Conservation (phyloP, 2,888 invertebrate genomes). For the Hypselothyrea guttata region DNA sequence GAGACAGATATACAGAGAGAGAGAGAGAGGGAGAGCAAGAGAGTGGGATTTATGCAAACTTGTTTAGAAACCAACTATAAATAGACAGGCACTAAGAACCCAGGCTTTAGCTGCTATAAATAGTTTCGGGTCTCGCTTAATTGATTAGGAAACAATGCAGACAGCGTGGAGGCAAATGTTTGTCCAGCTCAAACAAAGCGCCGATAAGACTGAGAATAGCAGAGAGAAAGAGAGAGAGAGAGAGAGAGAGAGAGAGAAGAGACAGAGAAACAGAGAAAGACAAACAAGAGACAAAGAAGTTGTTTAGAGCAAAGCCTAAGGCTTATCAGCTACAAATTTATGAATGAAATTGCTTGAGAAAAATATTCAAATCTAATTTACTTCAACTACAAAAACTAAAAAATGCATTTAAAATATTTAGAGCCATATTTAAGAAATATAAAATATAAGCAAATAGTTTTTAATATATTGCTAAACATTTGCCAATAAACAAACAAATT, state of each 20-base stretch:
- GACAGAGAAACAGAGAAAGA: background rate
- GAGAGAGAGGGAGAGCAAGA: background rate
- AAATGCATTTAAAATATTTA: too few relatives aligned
- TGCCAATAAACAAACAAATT: too few relatives aligned
- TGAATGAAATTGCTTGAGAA: conserved; percentile 31
- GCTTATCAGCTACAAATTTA: conserved; percentile 27
- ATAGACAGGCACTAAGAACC: conserved; percentile 21
- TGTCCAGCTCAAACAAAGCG: conserved; percentile 31
- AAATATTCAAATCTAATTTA: too few relatives aligned
- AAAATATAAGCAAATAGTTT: too few relatives aligned
- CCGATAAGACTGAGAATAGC: conserved; percentile 27
- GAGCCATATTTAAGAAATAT: too few relatives aligned
- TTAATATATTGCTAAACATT: too few relatives aligned
- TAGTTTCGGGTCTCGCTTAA: conserved; percentile 34
- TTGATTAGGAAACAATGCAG: conserved; percentile 34
- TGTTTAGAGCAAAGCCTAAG: background rate
- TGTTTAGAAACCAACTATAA: conserved; percentile 11
- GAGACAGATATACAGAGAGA: too few relatives aligned
- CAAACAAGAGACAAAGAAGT: background rate
- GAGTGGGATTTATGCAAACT: conserved; percentile 13
- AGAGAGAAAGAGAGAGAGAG: background rate
- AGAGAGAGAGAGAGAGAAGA: background rate
- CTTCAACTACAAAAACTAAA: too few relatives aligned
- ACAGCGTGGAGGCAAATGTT: conserved; percentile 29
- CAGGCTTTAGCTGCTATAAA: conserved; percentile 32